Evolutionary conservation across 64 coral and sea anemone genomes (phyloP).

Genomic region (Acropora yongei): DNA sequence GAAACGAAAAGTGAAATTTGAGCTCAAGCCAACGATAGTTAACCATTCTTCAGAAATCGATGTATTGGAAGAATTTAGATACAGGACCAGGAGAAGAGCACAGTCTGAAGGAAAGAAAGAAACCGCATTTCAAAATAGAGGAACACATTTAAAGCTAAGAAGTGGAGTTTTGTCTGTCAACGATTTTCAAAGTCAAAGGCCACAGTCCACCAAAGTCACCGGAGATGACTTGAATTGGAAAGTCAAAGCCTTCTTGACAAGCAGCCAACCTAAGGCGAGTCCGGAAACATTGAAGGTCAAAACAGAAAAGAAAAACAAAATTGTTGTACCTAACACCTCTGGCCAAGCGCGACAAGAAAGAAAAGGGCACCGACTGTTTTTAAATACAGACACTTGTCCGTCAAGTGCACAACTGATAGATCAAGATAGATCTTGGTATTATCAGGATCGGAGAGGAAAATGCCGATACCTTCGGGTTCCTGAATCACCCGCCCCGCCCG

Average conservation of each 20-base stretch:
- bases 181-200: not conserved
- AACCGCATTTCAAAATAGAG: not conserved
- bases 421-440: constrained; percentile 77
- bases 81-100: not conserved
- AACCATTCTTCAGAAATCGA: not conserved
- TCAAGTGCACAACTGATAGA: constrained; percentile 23
- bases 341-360: not conserved
- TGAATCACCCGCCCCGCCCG: constrained; percentile 54
- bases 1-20: not conserved
- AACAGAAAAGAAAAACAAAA: not conserved
- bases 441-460: constrained; percentile 67
- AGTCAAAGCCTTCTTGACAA: constrained; percentile 18
- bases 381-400: constrained; percentile 73
- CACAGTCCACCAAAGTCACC: not conserved
- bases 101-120: not conserved
- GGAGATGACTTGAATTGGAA: not conserved
- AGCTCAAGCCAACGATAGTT: not conserved
- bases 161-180: not conserved
- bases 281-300: constrained; percentile 23
- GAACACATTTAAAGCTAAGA: not conserved
- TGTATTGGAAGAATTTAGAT: not conserved
- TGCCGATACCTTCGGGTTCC: constrained; percentile 75
- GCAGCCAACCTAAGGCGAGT: constrained; percentile 28
- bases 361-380: not conserved
- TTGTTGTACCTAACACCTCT: not conserved